phyloP scores from a whole-genome alignment of 2,888 invertebrate species.

The Papilio gigon region DNA sequence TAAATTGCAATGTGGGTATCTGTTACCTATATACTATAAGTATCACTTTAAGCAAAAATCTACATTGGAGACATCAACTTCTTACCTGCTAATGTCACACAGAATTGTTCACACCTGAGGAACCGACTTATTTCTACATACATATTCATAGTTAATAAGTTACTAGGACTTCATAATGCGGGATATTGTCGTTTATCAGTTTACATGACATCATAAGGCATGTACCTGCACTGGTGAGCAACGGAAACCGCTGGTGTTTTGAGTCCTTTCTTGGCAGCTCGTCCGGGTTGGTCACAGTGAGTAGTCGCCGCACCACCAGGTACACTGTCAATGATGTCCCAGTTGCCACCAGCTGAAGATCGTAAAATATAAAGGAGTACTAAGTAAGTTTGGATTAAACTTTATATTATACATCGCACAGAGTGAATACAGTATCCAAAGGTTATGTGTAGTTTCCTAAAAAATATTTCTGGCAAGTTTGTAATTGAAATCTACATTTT shows the following conservation, averaged over 20 bases:
- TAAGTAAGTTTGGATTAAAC: background rate
- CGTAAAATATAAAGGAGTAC: background rate
- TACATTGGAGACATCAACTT: background rate
- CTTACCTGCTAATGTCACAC: background rate
- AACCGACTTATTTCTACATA: background rate
- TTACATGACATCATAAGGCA: background rate
- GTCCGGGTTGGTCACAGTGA: constrained; percentile 47
- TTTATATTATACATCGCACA: too few relatives aligned
- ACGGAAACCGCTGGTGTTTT: constrained; percentile 68
- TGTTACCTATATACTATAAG: background rate
- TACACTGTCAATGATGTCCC: constrained; percentile 61
- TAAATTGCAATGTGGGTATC: constrained; percentile 23
- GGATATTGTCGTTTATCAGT: background rate
- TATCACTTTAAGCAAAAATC: background rate
- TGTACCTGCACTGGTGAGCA: constrained; percentile 69
- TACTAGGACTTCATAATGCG: background rate
- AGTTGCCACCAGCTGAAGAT: constrained; percentile 66
- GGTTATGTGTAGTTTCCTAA: background rate
- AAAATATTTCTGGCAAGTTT: background rate
- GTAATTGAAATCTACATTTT: background rate
- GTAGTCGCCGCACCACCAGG: constrained; percentile 59
- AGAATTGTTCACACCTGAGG: background rate
- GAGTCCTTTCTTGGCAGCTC: constrained; percentile 52
- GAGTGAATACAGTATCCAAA: too few relatives aligned
- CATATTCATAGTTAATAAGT: constrained; percentile 5